phyloP scores from a whole-genome alignment of 2,888 invertebrate genomes.

The Hololepta plana region DNA sequence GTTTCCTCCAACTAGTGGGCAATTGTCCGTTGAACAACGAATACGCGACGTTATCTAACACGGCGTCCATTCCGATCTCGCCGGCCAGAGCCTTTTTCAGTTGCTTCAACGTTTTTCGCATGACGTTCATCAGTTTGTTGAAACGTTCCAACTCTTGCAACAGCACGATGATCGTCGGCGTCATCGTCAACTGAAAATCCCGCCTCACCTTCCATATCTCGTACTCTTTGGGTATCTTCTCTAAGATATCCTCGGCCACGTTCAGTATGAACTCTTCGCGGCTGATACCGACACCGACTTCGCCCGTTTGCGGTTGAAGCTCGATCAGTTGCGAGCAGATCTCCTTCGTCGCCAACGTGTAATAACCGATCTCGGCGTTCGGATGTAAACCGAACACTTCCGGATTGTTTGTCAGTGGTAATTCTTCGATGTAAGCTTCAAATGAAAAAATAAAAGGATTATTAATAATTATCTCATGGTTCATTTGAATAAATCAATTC shows the following conservation, averaged over 20 bases:
- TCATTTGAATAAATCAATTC: no score
- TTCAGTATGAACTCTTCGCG: slow-evolving; percentile 73
- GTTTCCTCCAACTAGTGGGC: slow-evolving; percentile 59
- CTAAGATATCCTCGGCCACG: slow-evolving; percentile 60
- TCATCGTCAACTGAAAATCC: slow-evolving; percentile 59
- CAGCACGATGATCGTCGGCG: slow-evolving; percentile 71
- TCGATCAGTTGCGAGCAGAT: slow-evolving; percentile 79
- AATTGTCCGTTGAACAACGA: slow-evolving; percentile 73
- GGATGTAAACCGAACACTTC: slow-evolving; percentile 86
- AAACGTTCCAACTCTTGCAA: slow-evolving; percentile 81
- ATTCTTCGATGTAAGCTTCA: slow-evolving; percentile 44
- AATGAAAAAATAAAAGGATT: slow-evolving; percentile 3
- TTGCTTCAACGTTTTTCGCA: slow-evolving; percentile 50
- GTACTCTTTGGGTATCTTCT: slow-evolving; percentile 55
- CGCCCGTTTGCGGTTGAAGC: slow-evolving; percentile 78
- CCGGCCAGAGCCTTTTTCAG: slow-evolving; percentile 74
- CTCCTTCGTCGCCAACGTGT: slow-evolving; percentile 68
- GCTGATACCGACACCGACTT: slow-evolving; percentile 48
- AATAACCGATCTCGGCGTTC: slow-evolving; percentile 92
- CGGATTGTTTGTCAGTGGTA: slow-evolving; percentile 72
- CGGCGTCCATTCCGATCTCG: slow-evolving; percentile 80
- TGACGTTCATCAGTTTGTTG: slow-evolving; percentile 54
- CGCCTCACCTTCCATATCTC: slow-evolving; percentile 69
- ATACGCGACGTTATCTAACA: slow-evolving; percentile 65
- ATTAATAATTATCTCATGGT: no score